A percentile compares a stretch with the other conserved stretches of the same genome.
Evolutionary conservation across 2,888 invertebrate genomes (phyloP).

Genomic region (Eupithecia inturbata): DNA sequence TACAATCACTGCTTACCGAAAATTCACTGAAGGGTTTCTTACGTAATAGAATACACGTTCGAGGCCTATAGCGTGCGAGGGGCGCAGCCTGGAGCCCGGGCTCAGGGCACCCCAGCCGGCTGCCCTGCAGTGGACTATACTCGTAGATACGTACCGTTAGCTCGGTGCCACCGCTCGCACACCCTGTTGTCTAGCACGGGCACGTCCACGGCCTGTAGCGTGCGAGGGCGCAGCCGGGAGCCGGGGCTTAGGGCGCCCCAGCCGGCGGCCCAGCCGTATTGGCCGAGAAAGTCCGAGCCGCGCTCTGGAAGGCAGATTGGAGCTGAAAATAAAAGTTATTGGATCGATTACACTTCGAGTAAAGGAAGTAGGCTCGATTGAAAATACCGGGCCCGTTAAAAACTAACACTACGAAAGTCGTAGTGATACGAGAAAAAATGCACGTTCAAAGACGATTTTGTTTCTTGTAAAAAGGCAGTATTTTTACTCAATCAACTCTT

Average conservation of each 20-base stretch:
- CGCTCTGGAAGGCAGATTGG: conserved; percentile 96
- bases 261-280: conserved; percentile 96
- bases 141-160: conserved; percentile 81
- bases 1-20: neutral
- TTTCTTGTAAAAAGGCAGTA: too few species aligned
- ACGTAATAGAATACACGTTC: too few species aligned
- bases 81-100: conserved; percentile 92
- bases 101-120: conserved; percentile 96
- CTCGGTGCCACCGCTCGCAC: conserved; percentile 86
- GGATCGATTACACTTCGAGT: too few species aligned
- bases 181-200: conserved; percentile 95
- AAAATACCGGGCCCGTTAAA: too few species aligned
- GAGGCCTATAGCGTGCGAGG: conserved; percentile 95
- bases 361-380: too few species aligned
- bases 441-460: too few species aligned
- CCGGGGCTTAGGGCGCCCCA: conserved; percentile 95
- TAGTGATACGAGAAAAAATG: too few species aligned
- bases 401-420: too few species aligned
- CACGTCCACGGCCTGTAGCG: conserved; percentile 95
- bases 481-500: too few species aligned
- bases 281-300: conserved; percentile 94
- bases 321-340: conserved; percentile 81
- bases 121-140: neutral
- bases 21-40: neutral
- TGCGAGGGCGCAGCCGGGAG: conserved; percentile 93